These are phyloP conservation scores for Spongilla lacustris DNA, from an alignment of 37 sponge, comb jelly and placozoan genomes.

Conservation along the genomic window DNA sequence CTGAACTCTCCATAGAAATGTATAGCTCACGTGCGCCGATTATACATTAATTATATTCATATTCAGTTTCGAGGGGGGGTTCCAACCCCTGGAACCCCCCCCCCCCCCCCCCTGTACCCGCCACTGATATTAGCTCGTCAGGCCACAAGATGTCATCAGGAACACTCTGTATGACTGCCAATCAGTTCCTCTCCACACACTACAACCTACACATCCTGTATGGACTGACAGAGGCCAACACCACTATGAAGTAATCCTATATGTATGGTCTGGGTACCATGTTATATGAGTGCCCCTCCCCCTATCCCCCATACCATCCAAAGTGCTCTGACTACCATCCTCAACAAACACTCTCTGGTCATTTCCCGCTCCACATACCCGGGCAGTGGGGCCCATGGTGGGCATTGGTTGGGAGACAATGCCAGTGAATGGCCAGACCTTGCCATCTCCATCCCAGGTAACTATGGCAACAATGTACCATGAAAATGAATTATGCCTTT, in stretches of 20 bases:
- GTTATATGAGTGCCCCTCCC: background rate
- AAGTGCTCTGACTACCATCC: conserved; percentile 41
- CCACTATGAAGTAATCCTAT: conserved; percentile 55
- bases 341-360: conserved; percentile 47
- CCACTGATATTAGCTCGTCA: background rate
- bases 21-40: too few species aligned
- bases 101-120: too few species aligned
- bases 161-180: conserved; percentile 81
- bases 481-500: too few species aligned
- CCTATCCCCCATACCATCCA: background rate
- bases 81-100: too few species aligned
- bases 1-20: too few species aligned
- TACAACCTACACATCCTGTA: conserved; percentile 90
- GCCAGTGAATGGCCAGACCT: conserved; percentile 67
- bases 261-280: background rate
- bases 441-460: conserved; percentile 67
- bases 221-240: conserved; percentile 77
- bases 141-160: conserved; percentile 34
- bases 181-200: conserved; percentile 50
- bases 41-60: too few species aligned
- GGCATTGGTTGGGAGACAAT: conserved; percentile 90
- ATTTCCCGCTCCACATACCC: conserved; percentile 75
- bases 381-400: conserved; percentile 58
- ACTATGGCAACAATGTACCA: too few species aligned
- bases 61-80: too few species aligned